Percentiles rank a stretch among this genome's conserved stretches.
These are phyloP conservation scores for Leucosticte australis DNA, from an alignment of 2,113 vertebrate species.

Conservation along the genomic window DNA sequence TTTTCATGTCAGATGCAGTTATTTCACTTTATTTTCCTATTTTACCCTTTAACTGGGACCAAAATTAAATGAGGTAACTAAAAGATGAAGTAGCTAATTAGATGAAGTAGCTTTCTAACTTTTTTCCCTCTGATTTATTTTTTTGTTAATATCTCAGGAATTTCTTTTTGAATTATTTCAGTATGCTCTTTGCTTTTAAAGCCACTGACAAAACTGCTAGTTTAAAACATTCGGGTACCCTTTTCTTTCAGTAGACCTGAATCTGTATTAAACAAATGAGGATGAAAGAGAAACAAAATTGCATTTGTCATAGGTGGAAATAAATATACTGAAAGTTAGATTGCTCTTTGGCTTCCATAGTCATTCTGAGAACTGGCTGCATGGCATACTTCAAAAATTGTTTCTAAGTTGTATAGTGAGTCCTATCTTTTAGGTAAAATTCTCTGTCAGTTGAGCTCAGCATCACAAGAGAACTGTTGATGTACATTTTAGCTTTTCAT, in stretches of 20 bases:
- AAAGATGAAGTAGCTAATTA: background rate
- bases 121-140: background rate
- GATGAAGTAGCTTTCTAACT: background rate
- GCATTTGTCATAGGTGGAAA: background rate
- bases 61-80: background rate
- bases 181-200: background rate
- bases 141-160: background rate
- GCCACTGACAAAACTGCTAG: background rate
- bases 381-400: background rate
- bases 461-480: background rate
- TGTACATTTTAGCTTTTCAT: slow-evolving; percentile 22
- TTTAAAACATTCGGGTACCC: background rate
- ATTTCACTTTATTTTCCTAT: background rate
- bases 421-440: background rate
- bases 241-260: background rate
- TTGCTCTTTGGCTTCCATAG: background rate
- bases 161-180: background rate
- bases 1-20: background rate
- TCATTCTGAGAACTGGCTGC: background rate
- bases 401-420: background rate
- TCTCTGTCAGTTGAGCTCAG: background rate
- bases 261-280: background rate
- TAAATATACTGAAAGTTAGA: background rate
- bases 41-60: background rate
- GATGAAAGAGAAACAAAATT: slow-evolving; percentile 8